Evolutionary conservation across 2,888 invertebrate species (phyloP).

Genomic region (Drosophila limbata): DNA sequence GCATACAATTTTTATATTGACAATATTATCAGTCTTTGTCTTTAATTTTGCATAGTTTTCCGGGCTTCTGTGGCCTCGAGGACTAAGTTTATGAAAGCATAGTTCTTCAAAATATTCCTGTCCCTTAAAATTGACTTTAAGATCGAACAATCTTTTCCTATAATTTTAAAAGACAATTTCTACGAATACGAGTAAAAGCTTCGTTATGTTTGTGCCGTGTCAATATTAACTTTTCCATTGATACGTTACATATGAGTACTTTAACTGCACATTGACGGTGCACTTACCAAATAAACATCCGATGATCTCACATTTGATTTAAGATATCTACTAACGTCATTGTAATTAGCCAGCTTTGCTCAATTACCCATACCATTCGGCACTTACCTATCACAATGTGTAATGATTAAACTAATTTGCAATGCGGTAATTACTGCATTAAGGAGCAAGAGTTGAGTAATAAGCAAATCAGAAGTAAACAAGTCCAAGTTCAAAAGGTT

Average conservation of each 20-base stretch:
- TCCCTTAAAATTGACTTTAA: background rate
- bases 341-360: slow-evolving; percentile 1
- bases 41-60: no score
- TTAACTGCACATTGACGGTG: slow-evolving; percentile 14
- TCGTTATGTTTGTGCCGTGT: background rate
- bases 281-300: slow-evolving; percentile 6
- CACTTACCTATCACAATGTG: background rate
- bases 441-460: slow-evolving; percentile 5
- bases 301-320: slow-evolving; percentile 33
- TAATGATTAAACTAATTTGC: background rate
- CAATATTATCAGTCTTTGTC: background rate
- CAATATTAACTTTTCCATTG: slow-evolving; percentile 10
- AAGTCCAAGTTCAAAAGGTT: slow-evolving; percentile 19
- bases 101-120: background rate
- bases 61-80: no score
- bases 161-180: background rate
- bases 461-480: slow-evolving; percentile 3
- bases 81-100: no score
- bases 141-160: background rate
- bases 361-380: background rate
- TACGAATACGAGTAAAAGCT: background rate
- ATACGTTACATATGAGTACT: slow-evolving; percentile 17
- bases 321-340: slow-evolving; percentile 12
- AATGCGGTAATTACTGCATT: slow-evolving; percentile 15
- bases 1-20: background rate